Evolutionary conservation across 2,113 vertebrate genomes (phyloP).

Genomic region (Cebidichthys violaceus): DNA sequence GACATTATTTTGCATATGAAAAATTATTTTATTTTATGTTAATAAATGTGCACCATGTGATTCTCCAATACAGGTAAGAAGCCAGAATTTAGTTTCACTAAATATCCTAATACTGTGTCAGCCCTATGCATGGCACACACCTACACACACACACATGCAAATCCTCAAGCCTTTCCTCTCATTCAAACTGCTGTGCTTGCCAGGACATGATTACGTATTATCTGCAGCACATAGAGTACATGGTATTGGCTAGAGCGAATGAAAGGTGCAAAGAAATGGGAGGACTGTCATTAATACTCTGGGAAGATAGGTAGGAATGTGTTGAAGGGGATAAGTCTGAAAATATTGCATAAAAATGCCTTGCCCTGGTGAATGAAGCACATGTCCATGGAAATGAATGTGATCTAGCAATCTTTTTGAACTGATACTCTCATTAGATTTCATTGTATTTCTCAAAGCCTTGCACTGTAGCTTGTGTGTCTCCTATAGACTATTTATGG

Average conservation of each 20-base stretch:
- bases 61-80: not conserved
- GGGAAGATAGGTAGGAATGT: not conserved
- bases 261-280: not conserved
- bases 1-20: not conserved
- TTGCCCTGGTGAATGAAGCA: not conserved
- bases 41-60: not conserved
- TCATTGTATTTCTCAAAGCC: not conserved
- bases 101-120: slow-evolving; percentile 26
- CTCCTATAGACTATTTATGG: not conserved
- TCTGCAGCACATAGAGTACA: slow-evolving; percentile 18
- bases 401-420: not conserved
- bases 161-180: slow-evolving; percentile 16
- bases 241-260: not conserved
- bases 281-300: not conserved
- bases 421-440: not conserved
- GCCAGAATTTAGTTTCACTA: not conserved
- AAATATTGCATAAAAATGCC: not conserved
- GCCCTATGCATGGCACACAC: not conserved
- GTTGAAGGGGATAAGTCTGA: not conserved
- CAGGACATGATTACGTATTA: slow-evolving; percentile 37
- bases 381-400: not conserved
- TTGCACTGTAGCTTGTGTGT: not conserved
- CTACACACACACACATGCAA: slow-evolving; percentile 1
- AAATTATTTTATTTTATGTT: not conserved
- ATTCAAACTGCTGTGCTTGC: slow-evolving; percentile 33